Evolutionary conservation across 2,113 vertebrate species (phyloP).

Genomic region (Phaetusa simplex): DNA sequence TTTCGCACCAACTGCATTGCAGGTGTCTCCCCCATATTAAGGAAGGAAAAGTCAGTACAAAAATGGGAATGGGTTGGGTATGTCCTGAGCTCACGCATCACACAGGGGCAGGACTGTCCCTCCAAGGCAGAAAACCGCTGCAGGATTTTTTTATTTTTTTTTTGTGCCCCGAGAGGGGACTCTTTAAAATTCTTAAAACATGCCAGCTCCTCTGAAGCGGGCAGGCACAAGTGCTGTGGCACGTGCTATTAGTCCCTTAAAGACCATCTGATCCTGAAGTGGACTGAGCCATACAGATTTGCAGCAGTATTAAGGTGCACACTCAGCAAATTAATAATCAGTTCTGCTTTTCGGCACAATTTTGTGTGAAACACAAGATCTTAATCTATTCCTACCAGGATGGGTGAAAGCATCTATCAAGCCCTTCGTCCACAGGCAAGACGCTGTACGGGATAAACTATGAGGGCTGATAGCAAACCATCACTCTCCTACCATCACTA

Average conservation of each 20-base stretch:
- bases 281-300: not conserved
- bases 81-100: accelerated
- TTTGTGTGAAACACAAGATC: not conserved
- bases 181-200: not conserved
- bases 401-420: not conserved
- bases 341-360: not conserved
- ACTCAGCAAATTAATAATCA: not conserved
- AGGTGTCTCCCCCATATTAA: not conserved
- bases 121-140: not conserved
- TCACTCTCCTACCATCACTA: not conserved
- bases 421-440: not conserved
- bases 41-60: not conserved
- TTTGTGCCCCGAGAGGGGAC: not conserved
- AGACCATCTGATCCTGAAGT: not conserved
- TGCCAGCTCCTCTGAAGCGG: not conserved
- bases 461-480: not conserved
- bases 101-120: not conserved
- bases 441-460: not conserved
- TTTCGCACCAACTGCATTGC: not conserved
- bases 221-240: not conserved
- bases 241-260: not conserved
- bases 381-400: not conserved
- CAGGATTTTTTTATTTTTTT: not conserved
- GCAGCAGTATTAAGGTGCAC: not conserved
- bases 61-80: not conserved